Percentiles rank a stretch among this genome's conserved stretches.
Evolutionary conservation across 2,113 vertebrate genomes (phyloP).

Genomic region (Artemisiospiza belli): DNA sequence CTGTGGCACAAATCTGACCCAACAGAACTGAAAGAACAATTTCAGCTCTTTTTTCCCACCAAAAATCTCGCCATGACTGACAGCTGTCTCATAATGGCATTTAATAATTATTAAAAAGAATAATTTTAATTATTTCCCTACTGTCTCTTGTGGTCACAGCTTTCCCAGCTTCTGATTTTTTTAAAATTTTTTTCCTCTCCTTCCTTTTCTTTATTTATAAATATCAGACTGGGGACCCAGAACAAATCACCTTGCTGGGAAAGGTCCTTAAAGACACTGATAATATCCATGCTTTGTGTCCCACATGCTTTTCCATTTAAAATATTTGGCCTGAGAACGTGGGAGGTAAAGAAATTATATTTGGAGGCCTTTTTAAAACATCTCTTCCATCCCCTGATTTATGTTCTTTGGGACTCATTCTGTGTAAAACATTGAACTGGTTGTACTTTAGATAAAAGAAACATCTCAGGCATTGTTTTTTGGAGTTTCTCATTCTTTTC

Average conservation of each 20-base stretch:
- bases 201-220: neutral
- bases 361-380: constrained; percentile 12
- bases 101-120: neutral
- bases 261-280: neutral
- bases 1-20: neutral
- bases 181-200: neutral
- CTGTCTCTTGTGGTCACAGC: neutral
- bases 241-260: neutral
- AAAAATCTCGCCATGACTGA: neutral
- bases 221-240: neutral
- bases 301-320: constrained; percentile 22
- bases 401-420: neutral
- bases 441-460: constrained; percentile 40
- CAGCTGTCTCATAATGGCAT: neutral
- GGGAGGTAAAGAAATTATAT: neutral
- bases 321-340: neutral
- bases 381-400: constrained; percentile 27
- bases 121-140: neutral
- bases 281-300: neutral
- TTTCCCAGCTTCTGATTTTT: neutral
- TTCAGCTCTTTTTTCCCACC: neutral
- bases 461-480: neutral
- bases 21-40: neutral
- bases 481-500: neutral
- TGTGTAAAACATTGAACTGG: neutral